Percentiles rank a stretch among this genome's conserved stretches.
Evolutionary conservation across 2,113 vertebrate species (phyloP).

Genomic region (Lepus americanus): DNA sequence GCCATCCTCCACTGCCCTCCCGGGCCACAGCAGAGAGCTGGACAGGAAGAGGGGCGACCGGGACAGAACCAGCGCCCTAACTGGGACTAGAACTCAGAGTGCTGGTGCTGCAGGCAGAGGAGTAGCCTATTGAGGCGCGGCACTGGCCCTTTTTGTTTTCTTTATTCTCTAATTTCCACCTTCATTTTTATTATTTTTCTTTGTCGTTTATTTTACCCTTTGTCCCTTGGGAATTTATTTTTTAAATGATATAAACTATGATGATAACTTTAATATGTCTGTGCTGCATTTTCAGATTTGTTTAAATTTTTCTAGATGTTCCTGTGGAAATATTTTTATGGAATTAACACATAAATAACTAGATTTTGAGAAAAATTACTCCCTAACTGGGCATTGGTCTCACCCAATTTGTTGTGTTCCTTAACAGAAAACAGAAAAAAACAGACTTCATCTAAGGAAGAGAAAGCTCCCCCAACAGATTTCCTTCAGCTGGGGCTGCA

Average conservation of each 20-base stretch:
- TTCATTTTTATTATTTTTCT: not conserved
- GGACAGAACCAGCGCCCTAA: too few species aligned
- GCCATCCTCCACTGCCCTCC: too few species aligned
- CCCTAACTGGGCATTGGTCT: not conserved
- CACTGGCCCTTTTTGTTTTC: too few species aligned
- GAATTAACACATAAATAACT: not conserved
- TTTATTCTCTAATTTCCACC: not conserved
- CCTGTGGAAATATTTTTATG: not conserved
- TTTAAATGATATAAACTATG: not conserved
- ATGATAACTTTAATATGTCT: not conserved
- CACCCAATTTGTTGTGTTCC: not conserved
- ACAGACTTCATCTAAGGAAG: not conserved
- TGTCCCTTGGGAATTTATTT: not conserved
- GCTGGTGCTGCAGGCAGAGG: too few species aligned
- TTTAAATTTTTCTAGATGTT: not conserved
- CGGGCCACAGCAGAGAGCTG: too few species aligned
- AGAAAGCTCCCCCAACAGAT: not conserved
- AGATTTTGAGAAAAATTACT: not conserved
- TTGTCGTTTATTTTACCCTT: not conserved
- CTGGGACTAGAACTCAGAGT: too few species aligned
- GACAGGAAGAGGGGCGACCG: too few species aligned
- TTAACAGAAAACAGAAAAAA: not conserved
- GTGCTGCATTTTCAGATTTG: not conserved
- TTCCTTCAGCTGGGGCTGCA: not conserved
- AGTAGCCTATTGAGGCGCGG: too few species aligned